Evolutionary conservation across 2,888 invertebrate species (phyloP).

Genomic region (Rhagonycha lutea): DNA sequence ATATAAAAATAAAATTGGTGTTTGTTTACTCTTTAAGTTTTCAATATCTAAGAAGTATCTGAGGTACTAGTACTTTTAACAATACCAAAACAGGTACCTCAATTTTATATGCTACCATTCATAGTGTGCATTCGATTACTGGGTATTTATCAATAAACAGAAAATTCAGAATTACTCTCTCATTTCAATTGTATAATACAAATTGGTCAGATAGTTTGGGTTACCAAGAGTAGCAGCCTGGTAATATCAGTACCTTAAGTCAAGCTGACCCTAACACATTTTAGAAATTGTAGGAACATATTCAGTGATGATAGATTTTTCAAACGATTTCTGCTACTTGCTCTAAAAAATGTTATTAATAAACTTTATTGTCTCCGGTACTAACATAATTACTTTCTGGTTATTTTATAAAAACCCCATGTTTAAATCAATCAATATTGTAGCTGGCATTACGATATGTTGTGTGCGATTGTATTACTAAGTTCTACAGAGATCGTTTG

Average conservation of each 20-base stretch:
- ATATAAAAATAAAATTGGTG: slow-evolving; percentile 51
- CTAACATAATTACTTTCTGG: background rate
- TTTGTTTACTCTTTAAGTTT: slow-evolving; percentile 40
- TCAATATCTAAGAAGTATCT: slow-evolving; percentile 19
- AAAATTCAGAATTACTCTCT: background rate
- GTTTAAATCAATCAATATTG: background rate
- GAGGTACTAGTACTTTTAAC: slow-evolving; percentile 8
- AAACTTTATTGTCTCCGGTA: background rate
- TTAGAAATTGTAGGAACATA: background rate
- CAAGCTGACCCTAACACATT: background rate
- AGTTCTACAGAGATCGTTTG: background rate
- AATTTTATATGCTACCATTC: background rate
- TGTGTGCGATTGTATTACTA: background rate
- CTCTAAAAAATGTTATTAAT: background rate
- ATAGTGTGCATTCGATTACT: background rate
- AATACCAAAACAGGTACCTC: slow-evolving; percentile 5
- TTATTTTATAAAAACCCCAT: background rate
- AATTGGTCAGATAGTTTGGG: background rate
- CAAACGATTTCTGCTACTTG: background rate
- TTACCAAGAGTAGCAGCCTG: background rate
- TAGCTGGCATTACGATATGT: background rate
- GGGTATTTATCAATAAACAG: background rate
- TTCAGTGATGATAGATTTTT: background rate
- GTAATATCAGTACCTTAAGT: background rate
- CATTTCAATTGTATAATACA: background rate